Percentiles rank a stretch among this genome's conserved stretches.
phyloP scores from a whole-genome alignment of 92 coral and sea anemone species.

The Virgularia gustaviana region DNA sequence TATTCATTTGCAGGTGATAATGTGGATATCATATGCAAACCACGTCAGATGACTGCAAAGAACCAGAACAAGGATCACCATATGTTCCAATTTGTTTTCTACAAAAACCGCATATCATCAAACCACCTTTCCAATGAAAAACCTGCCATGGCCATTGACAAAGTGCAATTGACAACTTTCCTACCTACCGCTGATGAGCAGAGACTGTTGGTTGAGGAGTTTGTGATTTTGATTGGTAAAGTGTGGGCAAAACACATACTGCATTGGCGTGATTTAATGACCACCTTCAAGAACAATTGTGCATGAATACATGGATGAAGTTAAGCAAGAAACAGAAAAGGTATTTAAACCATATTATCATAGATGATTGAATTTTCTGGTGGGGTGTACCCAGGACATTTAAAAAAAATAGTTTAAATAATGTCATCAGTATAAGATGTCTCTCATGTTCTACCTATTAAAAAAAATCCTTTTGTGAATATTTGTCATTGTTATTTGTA shows the following conservation, averaged over 20 bases:
- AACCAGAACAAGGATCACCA: conserved; percentile 55
- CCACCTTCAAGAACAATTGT: conserved; percentile 6
- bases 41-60: conserved; percentile 50
- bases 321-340: not conserved
- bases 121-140: conserved; percentile 42
- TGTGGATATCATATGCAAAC: conserved; percentile 47
- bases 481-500: no score
- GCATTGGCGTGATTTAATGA: conserved; percentile 37
- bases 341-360: not conserved
- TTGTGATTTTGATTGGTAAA: conserved; percentile 7
- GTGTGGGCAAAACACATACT: conserved; percentile 39
- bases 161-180: conserved; percentile 48
- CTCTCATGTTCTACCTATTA: no score
- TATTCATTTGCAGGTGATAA: conserved; percentile 58
- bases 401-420: not conserved
- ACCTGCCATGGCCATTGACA: conserved; percentile 10
- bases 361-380: not conserved
- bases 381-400: not conserved
- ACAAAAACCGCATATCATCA: conserved; percentile 44
- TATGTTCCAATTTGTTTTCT: conserved; percentile 49
- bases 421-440: no score
- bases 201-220: conserved; percentile 13
- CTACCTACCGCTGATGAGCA: conserved; percentile 47
- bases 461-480: no score
- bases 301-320: not conserved